Percentiles rank a stretch among this genome's conserved stretches.
Evolutionary conservation across 2,113 vertebrate genomes (phyloP).

Genomic region (Bubalus kerabau): DNA sequence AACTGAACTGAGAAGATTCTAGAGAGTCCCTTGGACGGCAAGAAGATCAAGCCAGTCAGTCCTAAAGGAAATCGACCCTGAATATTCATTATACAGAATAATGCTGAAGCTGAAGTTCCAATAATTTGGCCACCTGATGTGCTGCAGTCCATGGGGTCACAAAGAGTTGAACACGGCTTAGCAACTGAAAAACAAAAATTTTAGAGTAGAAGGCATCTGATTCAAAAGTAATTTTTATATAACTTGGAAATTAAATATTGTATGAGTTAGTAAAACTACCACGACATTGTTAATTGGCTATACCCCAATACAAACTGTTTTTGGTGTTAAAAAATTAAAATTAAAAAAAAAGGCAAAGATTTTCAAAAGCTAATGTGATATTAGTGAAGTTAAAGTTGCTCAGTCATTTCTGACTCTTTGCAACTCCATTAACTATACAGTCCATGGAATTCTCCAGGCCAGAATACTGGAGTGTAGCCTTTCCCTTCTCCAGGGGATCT

Average conservation of each 20-base stretch:
- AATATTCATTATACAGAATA: neutral
- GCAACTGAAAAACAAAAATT: neutral
- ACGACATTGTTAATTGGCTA: neutral
- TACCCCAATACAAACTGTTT: neutral
- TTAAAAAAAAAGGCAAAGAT: neutral
- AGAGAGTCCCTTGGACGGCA: neutral
- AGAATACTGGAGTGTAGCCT: neutral
- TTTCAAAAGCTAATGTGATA: neutral
- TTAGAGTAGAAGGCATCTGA: neutral
- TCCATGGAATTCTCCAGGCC: neutral
- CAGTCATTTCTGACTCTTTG: neutral
- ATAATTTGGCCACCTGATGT: neutral
- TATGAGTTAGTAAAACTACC: neutral
- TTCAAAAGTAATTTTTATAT: neutral
- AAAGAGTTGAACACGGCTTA: neutral
- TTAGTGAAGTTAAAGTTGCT: neutral
- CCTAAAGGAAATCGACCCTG: neutral
- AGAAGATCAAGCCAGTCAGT: neutral
- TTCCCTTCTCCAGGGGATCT: neutral
- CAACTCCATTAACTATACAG: neutral
- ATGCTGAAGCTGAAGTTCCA: neutral
- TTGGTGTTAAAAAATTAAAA: neutral
- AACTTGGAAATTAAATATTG: neutral
- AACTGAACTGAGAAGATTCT: neutral
- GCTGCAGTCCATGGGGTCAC: neutral